A percentile compares a stretch with the other conserved stretches of the same genome.
Evolutionary conservation across 2,797 vertebrate genomes (phyloP).

Genomic region (Heteromormyrus szaboi): DNA sequence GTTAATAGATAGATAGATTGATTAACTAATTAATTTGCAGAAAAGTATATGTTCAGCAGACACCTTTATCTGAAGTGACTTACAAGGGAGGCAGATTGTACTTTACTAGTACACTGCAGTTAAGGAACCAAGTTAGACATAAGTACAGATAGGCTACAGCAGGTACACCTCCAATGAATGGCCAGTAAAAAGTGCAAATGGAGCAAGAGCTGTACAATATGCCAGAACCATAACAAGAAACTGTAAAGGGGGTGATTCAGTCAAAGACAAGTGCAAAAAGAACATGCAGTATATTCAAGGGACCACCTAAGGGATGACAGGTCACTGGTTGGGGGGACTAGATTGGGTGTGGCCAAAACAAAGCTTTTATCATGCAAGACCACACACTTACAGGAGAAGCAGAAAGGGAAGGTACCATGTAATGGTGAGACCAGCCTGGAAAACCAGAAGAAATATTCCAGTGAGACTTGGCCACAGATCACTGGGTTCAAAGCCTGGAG

Average conservation of each 20-base stretch:
- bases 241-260: neutral
- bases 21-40: neutral
- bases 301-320: neutral
- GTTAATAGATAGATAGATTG: neutral
- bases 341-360: neutral
- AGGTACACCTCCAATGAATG: neutral
- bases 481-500: neutral
- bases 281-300: neutral
- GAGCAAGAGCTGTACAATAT: neutral
- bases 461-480: neutral
- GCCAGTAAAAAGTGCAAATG: neutral
- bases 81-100: neutral
- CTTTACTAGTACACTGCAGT: neutral
- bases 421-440: neutral
- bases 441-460: neutral
- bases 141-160: neutral
- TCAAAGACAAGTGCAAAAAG: neutral
- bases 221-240: neutral
- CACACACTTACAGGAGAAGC: neutral
- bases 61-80: neutral
- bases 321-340: neutral
- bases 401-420: neutral
- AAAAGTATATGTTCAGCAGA: neutral
- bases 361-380: neutral
- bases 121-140: neutral